Evolutionary conservation across 2,113 vertebrate genomes (phyloP).

Genomic region (Marcusenius ussheri): DNA sequence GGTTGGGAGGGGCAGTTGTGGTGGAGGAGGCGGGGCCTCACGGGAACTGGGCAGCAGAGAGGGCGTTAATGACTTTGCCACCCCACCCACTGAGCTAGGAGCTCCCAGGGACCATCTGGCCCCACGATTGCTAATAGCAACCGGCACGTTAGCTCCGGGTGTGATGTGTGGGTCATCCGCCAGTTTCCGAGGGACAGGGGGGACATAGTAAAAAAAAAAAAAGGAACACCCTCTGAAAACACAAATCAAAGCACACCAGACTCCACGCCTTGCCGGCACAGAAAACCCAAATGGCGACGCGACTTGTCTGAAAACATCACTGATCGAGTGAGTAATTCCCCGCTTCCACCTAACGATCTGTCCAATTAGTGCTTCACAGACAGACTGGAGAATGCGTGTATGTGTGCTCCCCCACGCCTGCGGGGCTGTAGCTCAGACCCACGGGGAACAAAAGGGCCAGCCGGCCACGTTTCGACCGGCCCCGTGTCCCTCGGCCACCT

Average conservation of each 20-base stretch:
- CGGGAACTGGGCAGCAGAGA: slow-evolving; percentile 33
- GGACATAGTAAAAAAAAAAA: slow-evolving; percentile 41
- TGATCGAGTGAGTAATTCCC: background rate
- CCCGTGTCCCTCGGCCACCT: background rate
- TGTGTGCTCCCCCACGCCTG: background rate
- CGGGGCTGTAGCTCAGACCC: background rate
- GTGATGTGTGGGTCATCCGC: background rate
- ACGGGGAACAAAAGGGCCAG: background rate
- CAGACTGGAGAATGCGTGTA: background rate
- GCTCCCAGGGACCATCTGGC: slow-evolving; percentile 58
- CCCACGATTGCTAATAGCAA: slow-evolving; percentile 47
- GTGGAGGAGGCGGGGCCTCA: background rate
- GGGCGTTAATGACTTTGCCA: slow-evolving; percentile 34
- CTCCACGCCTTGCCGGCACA: background rate
- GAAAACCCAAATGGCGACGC: background rate
- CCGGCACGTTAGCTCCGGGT: slow-evolving; percentile 25
- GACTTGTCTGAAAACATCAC: background rate
- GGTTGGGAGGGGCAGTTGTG: background rate
- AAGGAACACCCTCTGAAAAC: slow-evolving; percentile 28
- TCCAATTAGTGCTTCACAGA: background rate
- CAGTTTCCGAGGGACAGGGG: slow-evolving; percentile 28
- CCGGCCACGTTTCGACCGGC: background rate
- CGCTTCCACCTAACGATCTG: background rate
- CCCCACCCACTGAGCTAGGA: slow-evolving; percentile 55
- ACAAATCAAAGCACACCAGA: background rate